Evolutionary conservation across 2,797 vertebrate species (phyloP).

Genomic region (Sebastes itinus): DNA sequence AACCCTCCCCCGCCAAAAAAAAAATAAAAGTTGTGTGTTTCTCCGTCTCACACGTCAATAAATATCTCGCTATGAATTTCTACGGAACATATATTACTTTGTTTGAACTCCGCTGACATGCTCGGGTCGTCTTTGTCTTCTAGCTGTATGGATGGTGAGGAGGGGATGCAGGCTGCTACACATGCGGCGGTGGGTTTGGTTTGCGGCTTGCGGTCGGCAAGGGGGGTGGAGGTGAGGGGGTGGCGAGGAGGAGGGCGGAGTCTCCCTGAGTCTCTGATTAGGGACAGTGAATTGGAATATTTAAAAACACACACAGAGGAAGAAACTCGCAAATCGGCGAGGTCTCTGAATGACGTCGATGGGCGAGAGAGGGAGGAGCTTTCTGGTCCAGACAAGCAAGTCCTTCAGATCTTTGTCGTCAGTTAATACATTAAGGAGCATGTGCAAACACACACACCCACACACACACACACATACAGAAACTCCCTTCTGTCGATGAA

Average conservation of each 20-base stretch:
- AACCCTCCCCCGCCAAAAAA: neutral
- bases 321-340: neutral
- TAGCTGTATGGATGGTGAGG: slow-evolving; percentile 54
- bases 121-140: slow-evolving; percentile 57
- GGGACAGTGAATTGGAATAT: slow-evolving; percentile 39
- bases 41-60: slow-evolving; percentile 47
- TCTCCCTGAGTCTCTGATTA: slow-evolving; percentile 75
- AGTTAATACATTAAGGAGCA: slow-evolving; percentile 5
- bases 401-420: slow-evolving; percentile 27
- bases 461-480: neutral
- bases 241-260: slow-evolving; percentile 10
- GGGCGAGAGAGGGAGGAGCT: slow-evolving; percentile 3
- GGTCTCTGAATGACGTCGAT: neutral
- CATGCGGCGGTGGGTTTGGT: slow-evolving; percentile 29
- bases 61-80: slow-evolving; percentile 51
- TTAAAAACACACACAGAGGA: slow-evolving; percentile 4
- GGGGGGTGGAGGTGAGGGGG: no score
- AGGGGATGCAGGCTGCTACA: slow-evolving; percentile 51
- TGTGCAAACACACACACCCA: neutral
- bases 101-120: slow-evolving; percentile 35
- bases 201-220: neutral
- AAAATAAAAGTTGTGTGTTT: neutral
- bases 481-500: neutral
- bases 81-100: slow-evolving; percentile 54
- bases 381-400: slow-evolving; percentile 39